Base-by-base conservation (phyloP, 2,888 invertebrate species). In the Drosophila peninsularis region DNA sequence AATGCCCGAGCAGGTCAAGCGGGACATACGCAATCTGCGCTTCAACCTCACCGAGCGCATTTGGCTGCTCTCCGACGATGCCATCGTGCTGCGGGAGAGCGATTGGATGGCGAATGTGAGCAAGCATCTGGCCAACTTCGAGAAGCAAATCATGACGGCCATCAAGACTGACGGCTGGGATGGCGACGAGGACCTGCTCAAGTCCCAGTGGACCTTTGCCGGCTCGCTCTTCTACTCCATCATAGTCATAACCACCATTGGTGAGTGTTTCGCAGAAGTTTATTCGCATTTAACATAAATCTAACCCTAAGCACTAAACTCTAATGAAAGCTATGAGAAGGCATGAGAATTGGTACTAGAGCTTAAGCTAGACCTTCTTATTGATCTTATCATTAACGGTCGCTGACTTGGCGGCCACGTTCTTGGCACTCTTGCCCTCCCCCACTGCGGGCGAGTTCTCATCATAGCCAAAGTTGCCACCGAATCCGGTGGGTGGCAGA, bases 191-290 rank as follows among this genome's bases (percentile, higher is more conserved):
- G 94, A 94, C 83, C 91, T 93, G 52, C 92, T 93, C 3, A 93
- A 93, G 90, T 93, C 94, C 62, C 97, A 97, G 92, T 97, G 97
- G 97, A 96, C 97, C 49, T 96, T 96, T 92, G 96, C 96, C 24
- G 98, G 98, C 14, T 97, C 98, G 0, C 94, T 98, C 21, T 97
- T 98, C 93, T 98, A 98, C 93, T 98, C 98, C 81, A 98, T 98
- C 90, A 97, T 98, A 82, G 98, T 98, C 79, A 98, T 98, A 92
- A 98, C 98, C 60, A 98, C 98, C 37, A 98, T 98, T 78, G 98
- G 98, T 98, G 91, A 94, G n/a, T n/a, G n/a, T n/a, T n/a, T n/a
- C n/a, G n/a, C n/a, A n/a, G n/a, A n/a, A n/a, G n/a, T n/a, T n/a
- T n/a, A n/a, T n/a, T n/a, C n/a, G n/a, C n/a, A n/a, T n/a, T n/a